Evolutionary conservation across 2,113 vertebrate species (phyloP).

Genomic region (Eurystomus gularis): DNA sequence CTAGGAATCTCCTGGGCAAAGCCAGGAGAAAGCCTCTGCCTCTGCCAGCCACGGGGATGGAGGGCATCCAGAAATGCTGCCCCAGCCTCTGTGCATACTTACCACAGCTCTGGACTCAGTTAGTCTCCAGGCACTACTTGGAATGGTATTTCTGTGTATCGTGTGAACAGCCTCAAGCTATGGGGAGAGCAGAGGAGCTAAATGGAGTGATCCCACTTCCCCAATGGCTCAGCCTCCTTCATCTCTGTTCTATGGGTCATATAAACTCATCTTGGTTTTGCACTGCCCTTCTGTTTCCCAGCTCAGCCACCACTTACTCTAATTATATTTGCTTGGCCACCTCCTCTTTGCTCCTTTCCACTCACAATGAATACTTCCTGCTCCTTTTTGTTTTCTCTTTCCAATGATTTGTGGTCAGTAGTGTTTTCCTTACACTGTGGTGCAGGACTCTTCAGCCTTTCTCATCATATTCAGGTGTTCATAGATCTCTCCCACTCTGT

Average conservation of each 20-base stretch:
- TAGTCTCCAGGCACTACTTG: not conserved
- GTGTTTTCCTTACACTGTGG: not conserved
- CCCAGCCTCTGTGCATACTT: not conserved
- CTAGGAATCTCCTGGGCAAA: not conserved
- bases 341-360: not conserved
- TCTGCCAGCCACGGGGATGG: not conserved
- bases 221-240: not conserved
- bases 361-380: not conserved
- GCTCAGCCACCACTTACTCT: not conserved
- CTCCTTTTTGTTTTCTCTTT: not conserved
- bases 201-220: not conserved
- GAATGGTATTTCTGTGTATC: not conserved
- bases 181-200: not conserved
- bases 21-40: not conserved
- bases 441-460: not conserved
- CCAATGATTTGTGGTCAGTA: not conserved
- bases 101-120: not conserved
- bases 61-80: not conserved
- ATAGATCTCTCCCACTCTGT: fast-evolving
- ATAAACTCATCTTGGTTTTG: not conserved
- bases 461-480: not conserved
- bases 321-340: not conserved
- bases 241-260: fast-evolving
- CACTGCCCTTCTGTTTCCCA: not conserved
- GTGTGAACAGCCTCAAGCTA: not conserved